Base-by-base conservation (phyloP, 2,797 vertebrate genomes). In the Sebastes variabilis region DNA sequence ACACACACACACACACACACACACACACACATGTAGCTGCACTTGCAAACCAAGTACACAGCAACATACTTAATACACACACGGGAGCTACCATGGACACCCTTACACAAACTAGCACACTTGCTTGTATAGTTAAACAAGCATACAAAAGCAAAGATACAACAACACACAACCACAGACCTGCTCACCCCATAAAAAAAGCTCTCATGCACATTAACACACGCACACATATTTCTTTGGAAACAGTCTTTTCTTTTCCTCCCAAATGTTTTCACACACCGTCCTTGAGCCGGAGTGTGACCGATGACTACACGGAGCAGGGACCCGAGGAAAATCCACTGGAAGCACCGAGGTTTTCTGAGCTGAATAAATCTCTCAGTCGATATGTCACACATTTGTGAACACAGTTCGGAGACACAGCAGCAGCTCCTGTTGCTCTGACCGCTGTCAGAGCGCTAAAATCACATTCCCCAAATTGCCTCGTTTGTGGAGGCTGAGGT, bases 321-420 rank as follows among this genome's bases (percentile, higher is more conserved):
- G 64, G 78, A 86, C 49, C 36, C 32, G 32, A 58, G 69, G 80
- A 89, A 62, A 89, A 90, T 88, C 83, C 80, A 80, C 76, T 70
- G 74, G 56, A 71, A 82, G 78, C 72, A 4, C 55, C 36, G 25
- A 75, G 54, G 67, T 67, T 75, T 80, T 55, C 54, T 77, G 68
- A 85, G 79, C 75, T 79, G 80, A 82, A 80, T 81, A 91, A 90
- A 91, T 87, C 80, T 89, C 66, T 81, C 64, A 70, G 87, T 87
- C 82, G 66, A 88, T 84, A 83, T 75, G 81, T 86, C 73, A 72
- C 81, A 81, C 55, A 82, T 80, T 79, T 66, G 30, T 29, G 49
- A 73, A 49, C 69, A 66, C 80, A 11, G 22, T 75, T 72, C 10
- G 13, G 72, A 82, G 72, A 75, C 65, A 65, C 76, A 72, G 61